phyloP scores from a whole-genome alignment of 2,113 vertebrate species.

The Geothlypis trichas region DNA sequence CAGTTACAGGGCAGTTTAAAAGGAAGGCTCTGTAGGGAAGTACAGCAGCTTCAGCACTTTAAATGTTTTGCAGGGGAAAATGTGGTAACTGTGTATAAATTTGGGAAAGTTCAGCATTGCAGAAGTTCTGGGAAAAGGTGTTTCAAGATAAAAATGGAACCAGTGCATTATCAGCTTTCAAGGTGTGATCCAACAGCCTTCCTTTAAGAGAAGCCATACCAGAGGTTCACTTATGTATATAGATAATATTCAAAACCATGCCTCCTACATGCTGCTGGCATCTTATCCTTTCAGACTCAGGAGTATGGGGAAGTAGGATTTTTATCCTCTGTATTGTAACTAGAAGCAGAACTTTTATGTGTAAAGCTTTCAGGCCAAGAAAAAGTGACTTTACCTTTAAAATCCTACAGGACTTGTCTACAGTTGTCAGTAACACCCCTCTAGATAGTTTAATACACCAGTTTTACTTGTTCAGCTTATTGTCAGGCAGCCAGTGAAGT shows the following conservation, averaged over 20 bases:
- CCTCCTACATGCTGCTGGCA: background rate
- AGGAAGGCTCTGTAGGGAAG: background rate
- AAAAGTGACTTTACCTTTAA: background rate
- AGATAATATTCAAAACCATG: background rate
- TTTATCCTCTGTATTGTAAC: background rate
- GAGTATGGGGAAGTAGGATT: background rate
- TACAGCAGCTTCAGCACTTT: background rate
- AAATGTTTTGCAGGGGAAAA: background rate
- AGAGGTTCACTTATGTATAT: background rate
- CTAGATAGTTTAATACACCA: background rate
- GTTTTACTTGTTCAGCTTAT: background rate
- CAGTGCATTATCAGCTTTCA: background rate
- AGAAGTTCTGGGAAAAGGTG: background rate
- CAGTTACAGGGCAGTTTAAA: background rate
- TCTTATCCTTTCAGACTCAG: background rate
- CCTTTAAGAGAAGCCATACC: background rate
- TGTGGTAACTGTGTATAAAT: background rate
- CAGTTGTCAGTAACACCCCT: background rate
- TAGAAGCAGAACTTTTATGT: background rate
- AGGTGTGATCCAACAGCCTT: background rate
- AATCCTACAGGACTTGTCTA: background rate
- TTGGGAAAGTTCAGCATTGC: background rate
- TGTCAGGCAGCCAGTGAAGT: background rate
- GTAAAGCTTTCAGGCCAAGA: background rate
- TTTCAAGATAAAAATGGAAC: background rate